Percentiles rank a stretch among this genome's conserved stretches.
phyloP scores from a whole-genome alignment of 2,888 invertebrate genomes.

The Celastrina argiolus region DNA sequence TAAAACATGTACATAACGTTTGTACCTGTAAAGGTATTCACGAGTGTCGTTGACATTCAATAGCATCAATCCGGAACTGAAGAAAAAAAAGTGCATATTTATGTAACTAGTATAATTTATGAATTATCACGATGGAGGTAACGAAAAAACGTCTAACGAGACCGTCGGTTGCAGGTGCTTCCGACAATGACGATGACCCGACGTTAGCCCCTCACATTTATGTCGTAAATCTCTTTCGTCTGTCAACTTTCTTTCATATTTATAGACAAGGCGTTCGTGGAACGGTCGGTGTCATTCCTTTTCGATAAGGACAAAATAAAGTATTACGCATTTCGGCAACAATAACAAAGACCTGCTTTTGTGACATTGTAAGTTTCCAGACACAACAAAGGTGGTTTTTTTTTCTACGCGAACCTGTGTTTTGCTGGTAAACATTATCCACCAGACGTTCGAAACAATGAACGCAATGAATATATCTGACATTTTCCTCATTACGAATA shows the following conservation, averaged over 20 bases:
- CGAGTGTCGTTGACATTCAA: neutral
- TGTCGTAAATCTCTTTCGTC: neutral
- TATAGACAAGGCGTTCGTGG: neutral
- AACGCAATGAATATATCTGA: constrained; percentile 18
- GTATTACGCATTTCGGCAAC: constrained; percentile 2
- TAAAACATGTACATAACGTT: constrained; percentile 55
- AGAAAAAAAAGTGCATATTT: too few relatives aligned
- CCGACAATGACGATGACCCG: neutral
- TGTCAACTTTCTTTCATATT: neutral
- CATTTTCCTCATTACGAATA: neutral
- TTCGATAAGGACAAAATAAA: constrained; percentile 4
- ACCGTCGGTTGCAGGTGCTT: neutral
- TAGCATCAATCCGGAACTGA: neutral
- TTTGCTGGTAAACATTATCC: constrained; percentile 15
- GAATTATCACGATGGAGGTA: too few relatives aligned
- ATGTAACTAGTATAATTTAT: too few relatives aligned
- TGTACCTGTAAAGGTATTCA: constrained; percentile 43
- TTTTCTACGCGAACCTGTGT: neutral
- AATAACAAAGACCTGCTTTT: constrained; percentile 1
- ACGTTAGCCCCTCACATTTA: neutral
- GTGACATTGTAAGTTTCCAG: constrained; percentile 1
- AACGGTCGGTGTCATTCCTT: neutral
- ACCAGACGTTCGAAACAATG: constrained; percentile 7
- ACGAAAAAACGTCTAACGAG: neutral
- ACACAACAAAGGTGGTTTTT: constrained; percentile 8